These are phyloP conservation scores for Scolopax mira DNA, from an alignment of 2,113 vertebrate species.

Conservation along the genomic window DNA sequence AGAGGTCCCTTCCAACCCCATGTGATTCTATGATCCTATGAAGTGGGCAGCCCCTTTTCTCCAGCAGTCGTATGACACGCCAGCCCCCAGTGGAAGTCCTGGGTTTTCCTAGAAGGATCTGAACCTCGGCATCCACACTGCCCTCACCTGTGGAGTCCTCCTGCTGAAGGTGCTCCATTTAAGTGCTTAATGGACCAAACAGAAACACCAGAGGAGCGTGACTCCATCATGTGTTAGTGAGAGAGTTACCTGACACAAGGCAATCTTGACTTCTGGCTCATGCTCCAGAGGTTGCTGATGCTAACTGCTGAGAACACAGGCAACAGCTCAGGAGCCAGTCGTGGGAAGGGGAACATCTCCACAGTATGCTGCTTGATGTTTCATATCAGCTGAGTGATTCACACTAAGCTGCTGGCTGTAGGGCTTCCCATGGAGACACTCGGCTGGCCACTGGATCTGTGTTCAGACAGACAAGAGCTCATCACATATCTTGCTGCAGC, in stretches of 20 bases:
- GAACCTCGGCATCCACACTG: background rate
- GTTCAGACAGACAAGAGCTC: background rate
- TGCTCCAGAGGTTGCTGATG: background rate
- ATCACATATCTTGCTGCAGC: background rate
- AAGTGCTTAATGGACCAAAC: background rate
- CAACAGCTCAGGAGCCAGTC: background rate
- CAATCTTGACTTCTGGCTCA: background rate
- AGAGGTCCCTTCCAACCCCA: too few relatives aligned
- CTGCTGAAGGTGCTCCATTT: background rate
- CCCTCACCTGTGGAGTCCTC: background rate
- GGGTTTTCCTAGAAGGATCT: background rate
- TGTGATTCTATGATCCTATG: too few relatives aligned
- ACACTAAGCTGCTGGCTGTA: background rate
- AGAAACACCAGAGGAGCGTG: background rate
- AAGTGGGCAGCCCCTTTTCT: background rate
- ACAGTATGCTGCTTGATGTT: background rate
- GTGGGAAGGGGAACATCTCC: background rate
- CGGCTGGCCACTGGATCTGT: background rate
- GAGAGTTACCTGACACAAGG: background rate
- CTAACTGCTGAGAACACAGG: rapidly evolving
- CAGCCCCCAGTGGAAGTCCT: background rate
- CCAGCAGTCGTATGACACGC: background rate
- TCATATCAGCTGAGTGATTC: background rate
- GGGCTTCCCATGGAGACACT: background rate
- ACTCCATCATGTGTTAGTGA: background rate